phyloP scores from a whole-genome alignment of 2,888 invertebrate species.

The Dysmachus trigonus region DNA sequence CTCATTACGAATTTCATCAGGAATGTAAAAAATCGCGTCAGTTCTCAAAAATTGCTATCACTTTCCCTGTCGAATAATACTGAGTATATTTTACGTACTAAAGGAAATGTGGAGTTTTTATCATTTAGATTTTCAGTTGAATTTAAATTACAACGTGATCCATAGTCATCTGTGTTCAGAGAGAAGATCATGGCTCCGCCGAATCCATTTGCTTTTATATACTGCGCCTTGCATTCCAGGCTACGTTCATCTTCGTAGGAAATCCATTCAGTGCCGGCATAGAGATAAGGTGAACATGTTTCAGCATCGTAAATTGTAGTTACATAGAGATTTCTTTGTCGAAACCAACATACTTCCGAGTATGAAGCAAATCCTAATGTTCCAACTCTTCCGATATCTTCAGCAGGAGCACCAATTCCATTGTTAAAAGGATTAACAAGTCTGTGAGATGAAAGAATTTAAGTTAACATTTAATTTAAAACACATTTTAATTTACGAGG shows the following conservation, averaged over 20 bases:
- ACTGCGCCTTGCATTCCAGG: conserved; percentile 73
- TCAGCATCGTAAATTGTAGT: conserved; percentile 72
- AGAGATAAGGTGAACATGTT: conserved; percentile 81
- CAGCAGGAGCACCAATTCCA: conserved; percentile 75
- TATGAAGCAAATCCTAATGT: conserved; percentile 76
- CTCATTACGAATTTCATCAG: not conserved
- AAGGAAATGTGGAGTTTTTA: conserved; percentile 55
- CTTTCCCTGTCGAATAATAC: conserved; percentile 49
- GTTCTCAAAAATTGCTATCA: conserved; percentile 10
- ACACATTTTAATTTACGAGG: not conserved
- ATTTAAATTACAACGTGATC: conserved; percentile 66
- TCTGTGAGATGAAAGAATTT: conserved; percentile 57
- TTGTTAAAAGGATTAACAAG: conserved; percentile 75
- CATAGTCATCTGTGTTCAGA: conserved; percentile 82
- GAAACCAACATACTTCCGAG: conserved; percentile 74
- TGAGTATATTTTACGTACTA: conserved; percentile 53
- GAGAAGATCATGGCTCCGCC: conserved; percentile 88
- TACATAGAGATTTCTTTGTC: conserved; percentile 66
- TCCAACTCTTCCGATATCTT: conserved; percentile 75
- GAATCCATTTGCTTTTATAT: conserved; percentile 70
- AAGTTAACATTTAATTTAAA: not conserved
- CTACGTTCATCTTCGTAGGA: conserved; percentile 81
- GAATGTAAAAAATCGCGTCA: conserved; percentile 19
- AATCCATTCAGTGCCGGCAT: conserved; percentile 78
- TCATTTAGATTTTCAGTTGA: conserved; percentile 39